phyloP scores from a whole-genome alignment of 1,140 invertebrate species.

The Berghia stephanieae region DNA sequence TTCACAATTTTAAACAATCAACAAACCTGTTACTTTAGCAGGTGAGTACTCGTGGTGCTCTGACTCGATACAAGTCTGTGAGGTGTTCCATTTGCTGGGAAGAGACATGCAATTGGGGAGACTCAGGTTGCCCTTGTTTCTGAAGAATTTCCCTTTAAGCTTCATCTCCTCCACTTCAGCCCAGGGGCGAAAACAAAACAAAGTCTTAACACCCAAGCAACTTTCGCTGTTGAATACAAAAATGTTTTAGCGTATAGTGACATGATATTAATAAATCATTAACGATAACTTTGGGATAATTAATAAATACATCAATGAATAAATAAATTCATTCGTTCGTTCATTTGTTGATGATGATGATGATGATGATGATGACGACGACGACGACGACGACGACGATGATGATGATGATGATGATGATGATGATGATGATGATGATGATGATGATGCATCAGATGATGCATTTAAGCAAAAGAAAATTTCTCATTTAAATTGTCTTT shows the following conservation, averaged over 20 bases:
- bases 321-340: neutral
- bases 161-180: conserved; percentile 89
- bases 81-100: conserved; percentile 66
- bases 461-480: too few relatives aligned
- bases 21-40: conserved; percentile 20
- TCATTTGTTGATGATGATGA: neutral
- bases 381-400: conserved; percentile 43
- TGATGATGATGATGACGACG: conserved; percentile 17
- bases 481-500: too few relatives aligned
- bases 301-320: neutral
- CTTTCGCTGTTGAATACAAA: conserved; percentile 81
- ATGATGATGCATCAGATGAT: too few relatives aligned
- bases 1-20: too few relatives aligned
- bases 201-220: conserved; percentile 86
- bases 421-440: conserved; percentile 40
- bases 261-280: neutral
- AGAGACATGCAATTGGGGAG: conserved; percentile 86
- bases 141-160: conserved; percentile 78
- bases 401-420: conserved; percentile 44
- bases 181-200: conserved; percentile 94
- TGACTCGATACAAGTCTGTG: conserved; percentile 12
- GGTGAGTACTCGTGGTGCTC: conserved; percentile 14
- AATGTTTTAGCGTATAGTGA: neutral
- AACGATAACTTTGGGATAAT: neutral
- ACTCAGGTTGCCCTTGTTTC: conserved; percentile 85